These are phyloP conservation scores for Panurus biarmicus DNA, from an alignment of 2,113 vertebrate species.

Conservation along the genomic window DNA sequence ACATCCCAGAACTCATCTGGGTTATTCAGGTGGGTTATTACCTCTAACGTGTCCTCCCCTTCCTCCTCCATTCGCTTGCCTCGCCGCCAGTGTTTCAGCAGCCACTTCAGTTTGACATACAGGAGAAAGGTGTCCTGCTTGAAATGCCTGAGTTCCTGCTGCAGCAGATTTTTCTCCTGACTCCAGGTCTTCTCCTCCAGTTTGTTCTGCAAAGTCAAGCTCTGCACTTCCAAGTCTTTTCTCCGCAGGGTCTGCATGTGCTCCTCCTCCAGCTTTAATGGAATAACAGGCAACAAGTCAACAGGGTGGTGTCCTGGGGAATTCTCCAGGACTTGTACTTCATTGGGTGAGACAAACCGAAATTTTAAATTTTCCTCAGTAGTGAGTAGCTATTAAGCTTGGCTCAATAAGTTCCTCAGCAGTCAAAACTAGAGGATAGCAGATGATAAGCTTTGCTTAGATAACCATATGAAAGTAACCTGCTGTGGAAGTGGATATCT, in stretches of 20 bases:
- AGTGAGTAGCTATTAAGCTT: not conserved
- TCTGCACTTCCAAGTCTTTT: conserved; percentile 85
- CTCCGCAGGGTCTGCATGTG: conserved; percentile 73
- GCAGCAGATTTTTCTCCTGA: conserved; percentile 83
- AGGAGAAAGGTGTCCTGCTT: conserved; percentile 88
- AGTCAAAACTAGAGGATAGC: not conserved
- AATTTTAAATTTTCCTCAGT: not conserved
- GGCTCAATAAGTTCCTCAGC: not conserved
- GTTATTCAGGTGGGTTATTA: conserved; percentile 46
- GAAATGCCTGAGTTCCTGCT: conserved; percentile 86
- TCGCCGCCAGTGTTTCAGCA: conserved; percentile 88
- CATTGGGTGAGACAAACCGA: not conserved
- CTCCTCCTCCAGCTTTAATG: conserved; percentile 80
- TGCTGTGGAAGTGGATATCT: not conserved
- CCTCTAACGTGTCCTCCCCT: conserved; percentile 73
- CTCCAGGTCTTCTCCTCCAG: conserved; percentile 81
- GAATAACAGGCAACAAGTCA: conserved; percentile 21
- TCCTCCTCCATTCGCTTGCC: conserved; percentile 72
- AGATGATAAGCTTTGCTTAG: not conserved
- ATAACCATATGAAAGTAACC: not conserved
- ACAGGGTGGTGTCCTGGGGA: not conserved
- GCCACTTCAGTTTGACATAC: conserved; percentile 91
- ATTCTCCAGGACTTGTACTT: not conserved
- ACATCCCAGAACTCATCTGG: not conserved
- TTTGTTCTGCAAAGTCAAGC: conserved; percentile 80